phyloP scores from a whole-genome alignment of 1,140 invertebrate genomes.

The Caenorhabditis latens region DNA sequence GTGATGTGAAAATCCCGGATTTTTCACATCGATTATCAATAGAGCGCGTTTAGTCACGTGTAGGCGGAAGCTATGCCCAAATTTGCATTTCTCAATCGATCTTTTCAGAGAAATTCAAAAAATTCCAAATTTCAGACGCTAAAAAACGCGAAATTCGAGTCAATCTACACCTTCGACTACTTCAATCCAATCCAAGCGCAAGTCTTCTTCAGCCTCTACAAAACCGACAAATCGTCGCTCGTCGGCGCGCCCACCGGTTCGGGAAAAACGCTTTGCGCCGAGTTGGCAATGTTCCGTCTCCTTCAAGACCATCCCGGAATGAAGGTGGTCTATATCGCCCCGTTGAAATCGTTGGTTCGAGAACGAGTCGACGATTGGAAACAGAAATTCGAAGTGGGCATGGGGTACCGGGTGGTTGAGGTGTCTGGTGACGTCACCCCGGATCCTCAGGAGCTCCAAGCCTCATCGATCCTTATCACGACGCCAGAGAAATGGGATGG shows the following conservation, averaged over 20 bases:
- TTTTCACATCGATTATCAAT: too few relatives aligned
- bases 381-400: conserved; percentile 85
- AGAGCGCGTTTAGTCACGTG: too few relatives aligned
- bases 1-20: too few relatives aligned
- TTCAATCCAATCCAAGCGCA: conserved; percentile 99
- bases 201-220: conserved; percentile 95
- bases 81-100: too few relatives aligned
- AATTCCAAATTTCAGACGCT: conserved; percentile 80
- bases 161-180: conserved; percentile 90
- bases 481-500: conserved; percentile 99
- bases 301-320: conserved; percentile 88
- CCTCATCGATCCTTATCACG: conserved; percentile 92
- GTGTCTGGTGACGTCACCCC: conserved; percentile 96
- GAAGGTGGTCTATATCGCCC: conserved; percentile 97
- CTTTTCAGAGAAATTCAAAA: too few relatives aligned
- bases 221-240: conserved; percentile 93
- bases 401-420: conserved; percentile 90
- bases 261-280: conserved; percentile 97
- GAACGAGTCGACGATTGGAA: conserved; percentile 98
- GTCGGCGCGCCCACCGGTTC: conserved; percentile 97
- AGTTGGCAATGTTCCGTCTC: conserved; percentile 94
- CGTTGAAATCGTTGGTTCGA: conserved; percentile 94
- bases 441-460: conserved; percentile 87
- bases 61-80: too few relatives aligned
- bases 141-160: conserved; percentile 85